Evolutionary conservation across 2,888 invertebrate species (phyloP), one percentile per base, ranked within the genome.

Genomic region (Callyntrura sp.): DNA sequence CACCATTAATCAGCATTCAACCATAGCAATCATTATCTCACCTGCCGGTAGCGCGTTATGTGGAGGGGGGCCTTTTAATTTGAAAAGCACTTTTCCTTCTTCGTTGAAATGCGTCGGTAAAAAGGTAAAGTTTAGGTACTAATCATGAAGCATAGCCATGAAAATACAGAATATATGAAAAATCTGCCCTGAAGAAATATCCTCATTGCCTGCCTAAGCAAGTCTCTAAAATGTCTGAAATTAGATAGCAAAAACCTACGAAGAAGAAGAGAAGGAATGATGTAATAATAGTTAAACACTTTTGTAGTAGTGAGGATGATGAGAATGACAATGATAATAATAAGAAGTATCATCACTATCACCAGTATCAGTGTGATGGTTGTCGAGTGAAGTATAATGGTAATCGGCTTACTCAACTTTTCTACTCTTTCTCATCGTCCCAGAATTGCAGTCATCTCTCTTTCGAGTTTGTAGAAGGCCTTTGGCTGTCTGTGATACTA

Each of bases 331-430:
- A 35, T 6, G 35, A 35, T 6, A 35, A 35, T 35, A 6, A 35
- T 35, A 35, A 35, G 35, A n/a, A n/a, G n/a, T n/a, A n/a, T n/a
- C n/a, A n/a, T n/a, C n/a, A n/a, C n/a, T n/a, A n/a, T n/a, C n/a
- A n/a, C n/a, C n/a, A n/a, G n/a, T n/a, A n/a, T n/a, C 35, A 35
- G 35, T 35, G 35, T 62, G 62, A 20, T 65, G 35, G 65, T 25
- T 65, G 17, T 43, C 35, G 12, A n/a, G 28, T 55, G 3, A 35
- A 6, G 35, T 35, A 6, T 35, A 35, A 6, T 35, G 6, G 35
- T 82, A 82, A 82, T 82, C 62, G 82, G 82, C 62, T 82, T 82
- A 62, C 12, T 12, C 65, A 65, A 28, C 28, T 25, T 28, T 65
- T 65, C 25, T 65, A 65, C 12, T 28, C 35, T 12, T 28, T 28